phyloP scores from a whole-genome alignment of 1,140 invertebrate species.

The Achatina immaculata region DNA sequence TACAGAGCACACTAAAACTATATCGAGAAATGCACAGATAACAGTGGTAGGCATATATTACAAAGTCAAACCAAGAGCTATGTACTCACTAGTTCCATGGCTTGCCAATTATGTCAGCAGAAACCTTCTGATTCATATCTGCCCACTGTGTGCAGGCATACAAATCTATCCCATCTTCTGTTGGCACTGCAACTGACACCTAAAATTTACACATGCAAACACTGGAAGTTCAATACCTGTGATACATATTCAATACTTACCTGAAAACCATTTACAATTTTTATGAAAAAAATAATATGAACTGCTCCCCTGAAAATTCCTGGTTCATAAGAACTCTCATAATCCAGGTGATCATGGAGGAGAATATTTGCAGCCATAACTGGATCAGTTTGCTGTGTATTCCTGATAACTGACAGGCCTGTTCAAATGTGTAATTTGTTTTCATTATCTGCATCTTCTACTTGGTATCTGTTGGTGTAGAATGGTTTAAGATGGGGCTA shows the following conservation, averaged over 20 bases:
- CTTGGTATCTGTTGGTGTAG: too few relatives aligned
- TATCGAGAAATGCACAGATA: background rate
- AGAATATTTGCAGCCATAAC: too few relatives aligned
- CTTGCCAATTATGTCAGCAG: constrained; percentile 74
- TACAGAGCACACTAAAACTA: background rate
- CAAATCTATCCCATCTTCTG: constrained; percentile 66
- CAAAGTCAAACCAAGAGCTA: too few relatives aligned
- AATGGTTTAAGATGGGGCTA: too few relatives aligned
- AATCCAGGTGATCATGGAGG: too few relatives aligned
- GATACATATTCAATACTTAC: background rate
- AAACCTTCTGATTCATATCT: constrained; percentile 75
- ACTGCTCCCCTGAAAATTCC: background rate
- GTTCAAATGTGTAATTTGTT: too few relatives aligned
- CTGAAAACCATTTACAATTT: background rate
- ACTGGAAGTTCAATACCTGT: background rate
- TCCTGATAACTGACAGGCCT: too few relatives aligned
- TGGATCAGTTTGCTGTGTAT: too few relatives aligned
- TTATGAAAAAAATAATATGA: background rate
- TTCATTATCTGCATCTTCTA: too few relatives aligned
- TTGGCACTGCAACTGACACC: constrained; percentile 59
- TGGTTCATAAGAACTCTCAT: background rate
- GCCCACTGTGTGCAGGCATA: constrained; percentile 72
- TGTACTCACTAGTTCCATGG: constrained; percentile 45
- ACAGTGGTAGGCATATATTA: background rate
- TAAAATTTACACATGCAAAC: constrained; percentile 38